A percentile compares a stretch with the other conserved stretches of the same genome.
These are phyloP conservation scores for Diplodus puntazzo DNA, from an alignment of 2,797 vertebrate species.

Conservation along the genomic window DNA sequence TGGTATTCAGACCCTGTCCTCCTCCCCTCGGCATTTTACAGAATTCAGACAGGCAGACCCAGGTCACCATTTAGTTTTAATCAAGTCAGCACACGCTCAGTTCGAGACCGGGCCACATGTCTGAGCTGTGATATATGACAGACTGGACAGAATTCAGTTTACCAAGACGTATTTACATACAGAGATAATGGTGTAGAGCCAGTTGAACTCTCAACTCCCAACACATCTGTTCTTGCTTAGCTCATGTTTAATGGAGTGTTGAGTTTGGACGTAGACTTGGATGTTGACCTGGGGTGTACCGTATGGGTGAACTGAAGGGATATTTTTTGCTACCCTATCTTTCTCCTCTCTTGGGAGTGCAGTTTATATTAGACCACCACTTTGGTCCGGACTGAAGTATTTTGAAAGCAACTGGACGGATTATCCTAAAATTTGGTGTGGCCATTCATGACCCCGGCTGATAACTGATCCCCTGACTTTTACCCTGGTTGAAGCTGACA, in stretches of 20 bases:
- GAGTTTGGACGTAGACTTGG: neutral
- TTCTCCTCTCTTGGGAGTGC: neutral
- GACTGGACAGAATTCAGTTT: neutral
- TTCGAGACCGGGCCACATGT: slow-evolving; percentile 42
- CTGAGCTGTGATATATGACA: slow-evolving; percentile 42
- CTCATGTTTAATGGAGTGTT: slow-evolving; percentile 8
- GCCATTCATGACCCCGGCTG: neutral
- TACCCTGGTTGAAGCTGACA: neutral
- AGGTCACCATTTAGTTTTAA: slow-evolving; percentile 20
- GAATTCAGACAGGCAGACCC: neutral
- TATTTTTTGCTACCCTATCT: neutral
- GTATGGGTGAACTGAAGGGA: too few species aligned
- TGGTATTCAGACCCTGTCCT: slow-evolving; percentile 29
- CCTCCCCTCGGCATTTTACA: slow-evolving; percentile 2
- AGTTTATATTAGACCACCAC: neutral
- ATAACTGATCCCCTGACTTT: neutral
- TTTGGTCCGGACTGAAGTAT: neutral
- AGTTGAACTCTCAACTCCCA: neutral
- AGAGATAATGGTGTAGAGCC: neutral
- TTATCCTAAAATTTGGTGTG: neutral
- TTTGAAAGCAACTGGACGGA: neutral
- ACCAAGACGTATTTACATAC: slow-evolving; percentile 4
- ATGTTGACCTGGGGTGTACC: neutral
- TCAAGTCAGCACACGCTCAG: slow-evolving; percentile 45
- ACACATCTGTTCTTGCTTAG: slow-evolving; percentile 26